Conservation (phyloP, 2,888 invertebrate genomes). For the Amblyjoppa fuscipennis region DNA sequence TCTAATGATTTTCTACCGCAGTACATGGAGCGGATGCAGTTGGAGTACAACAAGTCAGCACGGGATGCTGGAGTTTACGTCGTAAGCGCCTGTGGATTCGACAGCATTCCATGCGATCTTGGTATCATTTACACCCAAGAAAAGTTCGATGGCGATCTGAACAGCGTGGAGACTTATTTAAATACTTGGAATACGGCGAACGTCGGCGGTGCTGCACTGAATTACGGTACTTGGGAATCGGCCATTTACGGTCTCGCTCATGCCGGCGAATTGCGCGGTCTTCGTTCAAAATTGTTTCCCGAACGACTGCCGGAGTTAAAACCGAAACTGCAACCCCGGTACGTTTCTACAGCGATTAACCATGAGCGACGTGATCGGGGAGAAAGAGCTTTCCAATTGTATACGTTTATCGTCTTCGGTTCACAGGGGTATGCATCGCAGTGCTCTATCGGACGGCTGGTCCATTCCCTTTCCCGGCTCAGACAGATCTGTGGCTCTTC, state of each 20-base stretch:
- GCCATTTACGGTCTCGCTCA: slow-evolving; percentile 92
- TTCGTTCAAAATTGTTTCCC: slow-evolving; percentile 90
- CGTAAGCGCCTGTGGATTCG: slow-evolving; percentile 97
- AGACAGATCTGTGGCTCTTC: slow-evolving; percentile 93
- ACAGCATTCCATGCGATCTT: slow-evolving; percentile 96
- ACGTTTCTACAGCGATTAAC: slow-evolving; percentile 33
- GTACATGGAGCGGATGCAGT: slow-evolving; percentile 94
- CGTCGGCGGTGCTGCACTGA: slow-evolving; percentile 86
- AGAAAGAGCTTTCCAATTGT: slow-evolving; percentile 26
- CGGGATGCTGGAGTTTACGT: slow-evolving; percentile 93
- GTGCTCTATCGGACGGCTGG: slow-evolving; percentile 86
- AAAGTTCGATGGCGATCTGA: slow-evolving; percentile 91
- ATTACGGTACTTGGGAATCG: slow-evolving; percentile 97
- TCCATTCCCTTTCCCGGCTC: slow-evolving; percentile 93
- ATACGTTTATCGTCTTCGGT: slow-evolving; percentile 40
- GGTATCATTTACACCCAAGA: slow-evolving; percentile 92
- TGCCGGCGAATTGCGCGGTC: slow-evolving; percentile 87
- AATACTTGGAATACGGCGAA: slow-evolving; percentile 78
- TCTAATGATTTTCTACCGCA: slow-evolving; percentile 80
- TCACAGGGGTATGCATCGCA: slow-evolving; percentile 86
- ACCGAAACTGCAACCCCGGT: slow-evolving; percentile 88
- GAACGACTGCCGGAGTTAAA: slow-evolving; percentile 88
- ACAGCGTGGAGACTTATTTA: slow-evolving; percentile 92
- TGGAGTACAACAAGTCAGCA: slow-evolving; percentile 92
- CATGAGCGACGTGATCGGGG: neutral